Evolutionary conservation across 1,140 invertebrate species (phyloP).

Genomic region (Drosophila ironensis): DNA sequence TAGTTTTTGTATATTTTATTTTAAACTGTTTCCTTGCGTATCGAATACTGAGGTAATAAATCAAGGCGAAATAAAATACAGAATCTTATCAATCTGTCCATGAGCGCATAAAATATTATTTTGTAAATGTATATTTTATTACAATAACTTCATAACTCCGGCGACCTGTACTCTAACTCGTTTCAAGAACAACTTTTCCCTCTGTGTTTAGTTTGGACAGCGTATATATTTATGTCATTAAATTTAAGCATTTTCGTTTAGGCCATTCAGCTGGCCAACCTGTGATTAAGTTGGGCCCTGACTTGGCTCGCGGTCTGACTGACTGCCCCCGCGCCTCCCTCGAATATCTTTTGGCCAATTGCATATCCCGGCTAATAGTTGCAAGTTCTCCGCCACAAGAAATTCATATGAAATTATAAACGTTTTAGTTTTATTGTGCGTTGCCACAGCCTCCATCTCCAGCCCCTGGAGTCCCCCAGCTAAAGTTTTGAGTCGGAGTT

Average conservation of each 20-base stretch:
- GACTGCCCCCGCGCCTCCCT: constrained; percentile 2
- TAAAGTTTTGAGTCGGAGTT: constrained; percentile 13
- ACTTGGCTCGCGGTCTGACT: constrained; percentile 41
- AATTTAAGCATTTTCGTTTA: constrained; percentile 82
- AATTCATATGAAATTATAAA: constrained; percentile 80
- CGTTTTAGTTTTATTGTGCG: constrained; percentile 79
- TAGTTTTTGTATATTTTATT: no score
- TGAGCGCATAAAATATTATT: no score
- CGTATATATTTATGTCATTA: constrained; percentile 81
- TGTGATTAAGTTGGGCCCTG: constrained; percentile 71
- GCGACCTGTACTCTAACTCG: not conserved
- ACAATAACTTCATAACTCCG: no score
- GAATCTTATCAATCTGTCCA: no score
- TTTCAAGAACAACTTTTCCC: constrained; percentile 14
- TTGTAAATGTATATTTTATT: no score
- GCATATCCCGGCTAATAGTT: constrained; percentile 74
- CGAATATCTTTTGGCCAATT: constrained; percentile 62
- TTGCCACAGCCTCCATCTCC: constrained; percentile 31
- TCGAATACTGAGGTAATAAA: no score
- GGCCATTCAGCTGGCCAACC: constrained; percentile 78
- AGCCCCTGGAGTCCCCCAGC: no score
- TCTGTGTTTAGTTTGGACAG: constrained; percentile 8
- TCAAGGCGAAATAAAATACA: no score
- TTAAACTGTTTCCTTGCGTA: no score
- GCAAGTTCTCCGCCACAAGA: constrained; percentile 55